phyloP scores from a whole-genome alignment of 2,888 invertebrate species.

The Drosophila koepferae region DNA sequence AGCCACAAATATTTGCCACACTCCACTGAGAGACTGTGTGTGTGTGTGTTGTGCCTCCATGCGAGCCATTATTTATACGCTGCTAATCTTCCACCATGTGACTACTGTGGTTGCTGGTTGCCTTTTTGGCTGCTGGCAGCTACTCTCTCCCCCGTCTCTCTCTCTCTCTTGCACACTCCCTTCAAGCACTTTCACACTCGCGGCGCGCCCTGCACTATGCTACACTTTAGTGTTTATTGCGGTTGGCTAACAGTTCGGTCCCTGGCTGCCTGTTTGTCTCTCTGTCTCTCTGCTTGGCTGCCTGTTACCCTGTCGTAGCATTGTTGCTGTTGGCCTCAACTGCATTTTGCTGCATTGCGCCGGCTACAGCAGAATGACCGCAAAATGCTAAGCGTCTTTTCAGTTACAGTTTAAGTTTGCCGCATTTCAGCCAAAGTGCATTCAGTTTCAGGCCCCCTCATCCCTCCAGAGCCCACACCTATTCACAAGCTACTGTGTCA shows the following conservation, averaged over 20 bases:
- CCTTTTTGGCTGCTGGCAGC: conserved; percentile 65
- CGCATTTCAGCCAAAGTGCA: conserved; percentile 72
- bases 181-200: conserved; percentile 54
- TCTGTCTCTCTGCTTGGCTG: conserved; percentile 15
- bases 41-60: conserved; percentile 27
- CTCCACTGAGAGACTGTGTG: conserved; percentile 13
- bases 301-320: conserved; percentile 45
- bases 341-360: conserved; percentile 64
- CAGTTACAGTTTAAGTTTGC: conserved; percentile 71
- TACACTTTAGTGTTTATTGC: conserved; percentile 79
- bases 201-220: conserved; percentile 47
- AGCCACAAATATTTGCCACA: conserved; percentile 71
- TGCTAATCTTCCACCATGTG: conserved; percentile 71
- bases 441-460: conserved; percentile 30
- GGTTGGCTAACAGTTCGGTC: conserved; percentile 62
- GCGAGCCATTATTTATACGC: conserved; percentile 68
- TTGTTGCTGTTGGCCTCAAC: conserved; percentile 42
- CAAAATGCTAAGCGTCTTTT: conserved; percentile 75
- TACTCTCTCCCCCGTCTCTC: not conserved
- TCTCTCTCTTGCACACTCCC: not conserved
- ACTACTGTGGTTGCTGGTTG: conserved; percentile 62
- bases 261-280: conserved; percentile 41
- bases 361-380: conserved; percentile 58
- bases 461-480: not conserved
- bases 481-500: conserved; percentile 54